phyloP scores from a whole-genome alignment of 2,888 invertebrate species.

The Macropis europaea region DNA sequence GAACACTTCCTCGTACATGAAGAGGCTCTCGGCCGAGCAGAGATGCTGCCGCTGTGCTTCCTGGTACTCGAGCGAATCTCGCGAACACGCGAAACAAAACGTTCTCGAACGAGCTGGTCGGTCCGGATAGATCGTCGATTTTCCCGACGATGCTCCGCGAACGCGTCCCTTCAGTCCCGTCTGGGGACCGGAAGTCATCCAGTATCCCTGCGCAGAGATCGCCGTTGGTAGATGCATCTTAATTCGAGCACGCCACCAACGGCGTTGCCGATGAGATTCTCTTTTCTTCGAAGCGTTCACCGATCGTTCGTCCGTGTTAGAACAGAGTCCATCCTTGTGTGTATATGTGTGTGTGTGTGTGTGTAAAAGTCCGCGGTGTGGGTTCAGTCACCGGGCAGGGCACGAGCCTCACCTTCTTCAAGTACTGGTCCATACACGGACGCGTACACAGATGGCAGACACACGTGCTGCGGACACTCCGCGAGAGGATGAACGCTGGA shows the following conservation, averaged over 20 bases:
- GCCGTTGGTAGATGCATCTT: slow-evolving; percentile 51
- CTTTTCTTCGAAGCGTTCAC: slow-evolving; percentile 50
- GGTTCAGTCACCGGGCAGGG: slow-evolving; percentile 74
- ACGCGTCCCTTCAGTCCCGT: background rate
- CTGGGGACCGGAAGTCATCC: slow-evolving; percentile 39
- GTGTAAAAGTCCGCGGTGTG: slow-evolving; percentile 60
- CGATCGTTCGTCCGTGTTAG: slow-evolving; percentile 6
- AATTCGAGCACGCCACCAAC: slow-evolving; percentile 51
- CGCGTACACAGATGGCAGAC: background rate
- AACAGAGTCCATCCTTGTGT: background rate
- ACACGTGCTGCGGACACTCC: slow-evolving; percentile 13
- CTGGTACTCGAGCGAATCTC: slow-evolving; percentile 58
- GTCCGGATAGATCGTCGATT: background rate
- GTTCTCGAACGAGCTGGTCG: slow-evolving; percentile 6
- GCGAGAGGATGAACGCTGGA: slow-evolving; percentile 51
- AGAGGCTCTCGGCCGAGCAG: slow-evolving; percentile 34
- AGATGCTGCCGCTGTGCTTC: slow-evolving; percentile 46
- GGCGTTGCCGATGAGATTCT: slow-evolving; percentile 55
- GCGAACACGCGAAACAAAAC: slow-evolving; percentile 36
- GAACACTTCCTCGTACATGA: slow-evolving; percentile 46
- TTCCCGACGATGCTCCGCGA: background rate
- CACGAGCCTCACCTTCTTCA: slow-evolving; percentile 64
- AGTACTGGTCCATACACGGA: slow-evolving; percentile 43
- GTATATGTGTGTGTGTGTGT: background rate
- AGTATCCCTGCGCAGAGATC: slow-evolving; percentile 2